Conservation (phyloP, 1,140 invertebrate genomes). For the Holotrichia oblita region DNA sequence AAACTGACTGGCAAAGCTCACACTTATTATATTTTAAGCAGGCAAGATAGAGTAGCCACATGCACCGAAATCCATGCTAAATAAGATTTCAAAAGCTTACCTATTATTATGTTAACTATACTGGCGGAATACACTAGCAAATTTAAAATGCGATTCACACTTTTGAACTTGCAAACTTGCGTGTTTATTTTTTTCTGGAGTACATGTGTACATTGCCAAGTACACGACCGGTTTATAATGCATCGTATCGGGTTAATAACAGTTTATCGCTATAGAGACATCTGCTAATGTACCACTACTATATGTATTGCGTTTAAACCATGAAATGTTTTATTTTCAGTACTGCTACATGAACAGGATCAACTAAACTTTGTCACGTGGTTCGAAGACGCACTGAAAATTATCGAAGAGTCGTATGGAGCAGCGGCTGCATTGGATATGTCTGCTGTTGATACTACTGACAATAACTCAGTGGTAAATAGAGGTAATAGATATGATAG, state of each 20-base stretch:
- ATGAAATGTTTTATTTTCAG: constrained; percentile 53
- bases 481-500: constrained; percentile 36
- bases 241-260: constrained; percentile 31
- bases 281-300: constrained; percentile 15
- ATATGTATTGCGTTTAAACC: neutral
- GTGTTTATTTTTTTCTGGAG: constrained; percentile 13
- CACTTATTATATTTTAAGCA: too few species aligned
- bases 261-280: constrained; percentile 9
- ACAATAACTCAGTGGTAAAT: constrained; percentile 49
- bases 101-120: neutral
- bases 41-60: too few species aligned
- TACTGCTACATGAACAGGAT: constrained; percentile 61
- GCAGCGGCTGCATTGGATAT: constrained; percentile 59
- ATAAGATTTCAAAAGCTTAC: neutral
- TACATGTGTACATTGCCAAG: neutral
- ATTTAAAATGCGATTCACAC: neutral
- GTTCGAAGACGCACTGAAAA: constrained; percentile 59
- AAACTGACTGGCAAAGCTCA: too few species aligned
- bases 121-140: neutral
- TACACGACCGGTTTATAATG: constrained; percentile 12
- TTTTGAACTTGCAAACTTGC: constrained; percentile 18
- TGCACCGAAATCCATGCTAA: too few species aligned
- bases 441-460: constrained; percentile 56
- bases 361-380: constrained; percentile 59
- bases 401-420: constrained; percentile 51